Conservation (phyloP, 2,797 vertebrate species). For the Novumbra hubbsi region DNA sequence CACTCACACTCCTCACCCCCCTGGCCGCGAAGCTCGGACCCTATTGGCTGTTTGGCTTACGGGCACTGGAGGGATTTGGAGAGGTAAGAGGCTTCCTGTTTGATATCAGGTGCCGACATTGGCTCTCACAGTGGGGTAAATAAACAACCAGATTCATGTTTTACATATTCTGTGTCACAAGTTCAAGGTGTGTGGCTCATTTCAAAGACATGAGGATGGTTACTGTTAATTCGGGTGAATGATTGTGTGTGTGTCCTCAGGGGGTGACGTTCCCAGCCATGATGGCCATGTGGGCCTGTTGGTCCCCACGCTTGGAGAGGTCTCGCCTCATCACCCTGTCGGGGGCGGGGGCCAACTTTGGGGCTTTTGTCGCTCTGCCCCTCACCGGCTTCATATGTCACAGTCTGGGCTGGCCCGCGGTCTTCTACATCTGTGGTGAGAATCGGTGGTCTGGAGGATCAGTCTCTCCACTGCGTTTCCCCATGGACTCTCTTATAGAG, state of each 20-base stretch:
- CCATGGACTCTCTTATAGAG: no score
- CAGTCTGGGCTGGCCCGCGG: slow-evolving; percentile 81
- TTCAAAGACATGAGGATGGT: background rate
- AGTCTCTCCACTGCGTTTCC: no score
- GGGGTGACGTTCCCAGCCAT: slow-evolving; percentile 84
- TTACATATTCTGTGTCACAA: background rate
- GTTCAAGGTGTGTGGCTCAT: background rate
- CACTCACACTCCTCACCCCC: slow-evolving; percentile 80
- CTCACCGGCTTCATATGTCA: slow-evolving; percentile 80
- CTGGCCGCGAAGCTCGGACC: slow-evolving; percentile 72
- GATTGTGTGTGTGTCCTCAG: slow-evolving; percentile 46
- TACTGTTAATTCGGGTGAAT: background rate
- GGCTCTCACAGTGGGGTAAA: background rate
- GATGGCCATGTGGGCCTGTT: slow-evolving; percentile 88
- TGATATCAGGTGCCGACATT: background rate
- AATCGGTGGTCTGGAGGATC: no score
- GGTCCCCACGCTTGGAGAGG: slow-evolving; percentile 84
- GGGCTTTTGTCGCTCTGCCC: slow-evolving; percentile 79
- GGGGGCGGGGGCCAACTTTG: slow-evolving; percentile 77
- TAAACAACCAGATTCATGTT: background rate
- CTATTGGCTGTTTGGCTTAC: slow-evolving; percentile 75
- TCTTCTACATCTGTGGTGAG: slow-evolving; percentile 87
- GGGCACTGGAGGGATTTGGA: slow-evolving; percentile 81
- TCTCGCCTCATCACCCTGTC: slow-evolving; percentile 79
- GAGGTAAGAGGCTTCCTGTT: slow-evolving; percentile 66